Evolutionary conservation across 2,113 vertebrate species (phyloP).

Genomic region (Dendropsophus ebraccatus): DNA sequence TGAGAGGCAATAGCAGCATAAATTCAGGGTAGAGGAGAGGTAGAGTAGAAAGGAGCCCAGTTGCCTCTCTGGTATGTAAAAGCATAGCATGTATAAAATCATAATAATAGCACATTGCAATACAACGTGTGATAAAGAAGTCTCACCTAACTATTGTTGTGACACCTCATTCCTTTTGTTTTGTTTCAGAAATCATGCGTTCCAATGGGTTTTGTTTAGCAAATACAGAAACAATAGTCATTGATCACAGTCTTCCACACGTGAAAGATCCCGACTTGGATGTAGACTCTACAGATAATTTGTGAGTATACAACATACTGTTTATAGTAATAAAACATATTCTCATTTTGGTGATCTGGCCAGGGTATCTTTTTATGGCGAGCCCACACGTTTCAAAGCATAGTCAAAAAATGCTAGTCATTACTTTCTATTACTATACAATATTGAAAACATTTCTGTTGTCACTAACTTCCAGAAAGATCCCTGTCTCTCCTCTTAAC

Average conservation of each 20-base stretch:
- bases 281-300: conserved; percentile 81
- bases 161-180: conserved; percentile 38
- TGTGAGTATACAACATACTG: conserved; percentile 74
- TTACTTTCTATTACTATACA: background rate
- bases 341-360: background rate
- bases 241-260: conserved; percentile 85
- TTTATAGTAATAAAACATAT: background rate
- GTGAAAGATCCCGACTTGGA: conserved; percentile 88
- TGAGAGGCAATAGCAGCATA: no score
- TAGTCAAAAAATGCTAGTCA: background rate
- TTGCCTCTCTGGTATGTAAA: no score
- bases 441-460: background rate
- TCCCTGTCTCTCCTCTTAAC: no score
- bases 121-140: no score
- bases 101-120: no score
- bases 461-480: background rate
- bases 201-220: conserved; percentile 97
- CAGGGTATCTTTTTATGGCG: background rate
- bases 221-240: conserved; percentile 96
- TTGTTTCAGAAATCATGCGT: conserved; percentile 90
- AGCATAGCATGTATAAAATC: no score
- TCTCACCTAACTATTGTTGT: no score
- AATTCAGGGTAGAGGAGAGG: no score
- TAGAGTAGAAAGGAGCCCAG: no score
- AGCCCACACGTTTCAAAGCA: background rate